A percentile compares a stretch with the other conserved stretches of the same genome.
Evolutionary conservation across 2,797 vertebrate genomes (phyloP).

Genomic region (Xenops minutus): DNA sequence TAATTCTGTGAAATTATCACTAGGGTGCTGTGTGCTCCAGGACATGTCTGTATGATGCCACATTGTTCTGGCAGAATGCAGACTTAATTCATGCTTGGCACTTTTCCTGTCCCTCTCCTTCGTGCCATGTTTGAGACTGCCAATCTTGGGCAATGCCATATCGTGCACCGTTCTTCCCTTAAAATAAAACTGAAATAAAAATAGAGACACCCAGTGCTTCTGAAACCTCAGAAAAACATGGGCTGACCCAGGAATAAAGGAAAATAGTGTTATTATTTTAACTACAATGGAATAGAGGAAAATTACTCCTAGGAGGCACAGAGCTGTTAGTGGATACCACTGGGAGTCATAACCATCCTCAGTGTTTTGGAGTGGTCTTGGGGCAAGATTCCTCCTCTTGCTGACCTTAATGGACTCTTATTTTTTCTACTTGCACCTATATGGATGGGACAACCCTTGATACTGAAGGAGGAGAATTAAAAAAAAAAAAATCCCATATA

Average conservation of each 20-base stretch:
- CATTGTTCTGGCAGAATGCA: conserved; percentile 55
- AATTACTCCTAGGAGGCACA: not conserved
- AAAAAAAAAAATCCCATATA: not conserved
- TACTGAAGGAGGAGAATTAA: not conserved
- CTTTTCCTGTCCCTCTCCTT: conserved; percentile 35
- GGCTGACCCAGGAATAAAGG: not conserved
- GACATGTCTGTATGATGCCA: not conserved
- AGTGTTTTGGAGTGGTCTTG: not conserved
- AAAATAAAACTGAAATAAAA: not conserved
- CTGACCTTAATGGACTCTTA: not conserved
- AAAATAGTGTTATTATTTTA: not conserved
- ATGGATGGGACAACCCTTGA: not conserved
- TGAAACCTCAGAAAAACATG: not conserved
- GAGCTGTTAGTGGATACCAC: not conserved
- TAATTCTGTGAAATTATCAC: conserved; percentile 69
- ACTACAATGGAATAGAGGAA: not conserved
- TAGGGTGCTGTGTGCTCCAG: conserved; percentile 42
- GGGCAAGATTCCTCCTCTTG: not conserved
- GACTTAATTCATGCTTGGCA: conserved; percentile 61
- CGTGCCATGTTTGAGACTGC: not conserved
- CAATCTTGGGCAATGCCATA: not conserved
- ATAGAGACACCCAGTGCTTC: not conserved
- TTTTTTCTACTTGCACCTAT: not conserved
- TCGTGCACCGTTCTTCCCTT: not conserved
- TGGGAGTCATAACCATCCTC: not conserved